Evolutionary conservation across 2,888 invertebrate genomes (phyloP), one percentile per base, ranked within the genome.

Genomic region (Drosophila niveifrons): DNA sequence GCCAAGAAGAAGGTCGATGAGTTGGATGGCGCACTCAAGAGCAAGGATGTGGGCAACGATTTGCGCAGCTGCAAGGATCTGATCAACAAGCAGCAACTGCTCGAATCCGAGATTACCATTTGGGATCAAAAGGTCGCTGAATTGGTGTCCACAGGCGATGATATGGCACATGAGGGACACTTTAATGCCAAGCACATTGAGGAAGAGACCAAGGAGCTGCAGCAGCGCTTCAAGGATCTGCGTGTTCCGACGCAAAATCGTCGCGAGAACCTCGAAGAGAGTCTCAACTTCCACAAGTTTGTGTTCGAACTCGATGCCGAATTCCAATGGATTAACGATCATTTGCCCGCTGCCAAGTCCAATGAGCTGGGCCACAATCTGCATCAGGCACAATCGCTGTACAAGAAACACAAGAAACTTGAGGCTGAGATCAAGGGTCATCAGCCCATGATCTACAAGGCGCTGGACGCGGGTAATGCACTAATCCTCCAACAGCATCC

Each of bases 261-360:
- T 41, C 94, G 96, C 8, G 95, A 94, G 56, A 96, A 96, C 29
- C 93, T 99, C 23, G 97, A 98, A 86, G 97, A 97, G 90, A 96
- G 97, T 11, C 93, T 97, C 10, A 94, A 95, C 65, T 93, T 91
- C 66, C 98, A 99, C 93, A 98, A 98, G 91, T 98, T 98, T 92
- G 96, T 96, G 2, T 98, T 98, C 86, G 98, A 98, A 90, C 94
- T 98, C 50, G 96, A 97, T 51, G 96, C 96, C 1, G 99, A 99
- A 91, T 93, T 98, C 83, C 98, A 97, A 90, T 99, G 99, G 99
- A 96, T 99, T 75, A 95, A 96, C 41, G 99, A 99, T 92, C 97
- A 98, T 69, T 92, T 96, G 77, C 96, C 97, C 0, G 94, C 96
- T 0, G 98, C 97, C 0, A 94, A 95, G 0, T 96, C 97, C 0